Evolutionary conservation across 2,797 vertebrate genomes (phyloP), one percentile per base, ranked within the genome.

Genomic region (Phataginus tricuspis): DNA sequence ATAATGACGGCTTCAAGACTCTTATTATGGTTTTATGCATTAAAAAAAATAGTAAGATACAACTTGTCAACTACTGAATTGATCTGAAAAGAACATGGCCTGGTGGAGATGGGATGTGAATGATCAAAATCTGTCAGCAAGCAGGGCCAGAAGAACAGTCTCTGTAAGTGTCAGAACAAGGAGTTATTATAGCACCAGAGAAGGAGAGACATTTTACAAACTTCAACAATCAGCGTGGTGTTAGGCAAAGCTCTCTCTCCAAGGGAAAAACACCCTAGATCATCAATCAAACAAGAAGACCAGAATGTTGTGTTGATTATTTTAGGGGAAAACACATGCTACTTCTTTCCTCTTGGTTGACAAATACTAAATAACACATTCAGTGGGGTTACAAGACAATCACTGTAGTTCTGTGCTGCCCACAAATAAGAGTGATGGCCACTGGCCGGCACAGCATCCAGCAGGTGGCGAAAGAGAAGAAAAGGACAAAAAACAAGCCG

Each of bases 271-370:
- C 12, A 95, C 61, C 66, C 90, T 74, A 45, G 0, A 16, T 89
- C 93, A 89, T 93, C 0, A 14, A 91, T 64, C 94, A 96, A 79
- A 78, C 96, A 97, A 93, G 85, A 90, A 97, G 97, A 97, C 98
- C 98, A 97, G 96, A 97, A 96, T 94, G 92, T 72, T 15, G 31
- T 78, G 45, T 15, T 77, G 96, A 68, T 59, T 90, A 79, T 94
- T 78, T 92, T 5, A 86, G 93, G 90, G 90, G 96, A 57, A 97
- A 98, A 92, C 8, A 94, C 55, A 51, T 7, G n/a, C 45, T 82
- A 12, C 42, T 79, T 84, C 78, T 92, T 85, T 83, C 34, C 78
- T 96, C 74, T 61, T 66, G 59, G 63, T 21, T 89, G 83, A 93
- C 75, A 95, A 86, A 91, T 4, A 45, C 91, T 59, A 39, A 84